Conservation (phyloP, 2,888 invertebrate species). For the Hecatera dysodea region DNA sequence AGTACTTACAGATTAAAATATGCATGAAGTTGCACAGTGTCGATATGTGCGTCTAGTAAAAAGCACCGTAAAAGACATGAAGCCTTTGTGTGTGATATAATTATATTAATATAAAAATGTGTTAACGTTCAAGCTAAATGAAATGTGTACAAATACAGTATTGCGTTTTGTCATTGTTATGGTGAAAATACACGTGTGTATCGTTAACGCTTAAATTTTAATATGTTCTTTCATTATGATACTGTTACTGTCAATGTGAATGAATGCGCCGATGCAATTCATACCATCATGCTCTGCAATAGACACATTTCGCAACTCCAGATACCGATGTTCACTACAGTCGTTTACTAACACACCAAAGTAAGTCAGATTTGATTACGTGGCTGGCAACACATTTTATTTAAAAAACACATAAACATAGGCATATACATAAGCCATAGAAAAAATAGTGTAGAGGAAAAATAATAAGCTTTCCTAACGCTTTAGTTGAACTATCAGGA, state of each 20-base stretch:
- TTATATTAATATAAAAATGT: constrained; percentile 64
- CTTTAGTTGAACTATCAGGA: constrained; percentile 56
- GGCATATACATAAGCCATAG: constrained; percentile 46
- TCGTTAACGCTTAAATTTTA: constrained; percentile 72
- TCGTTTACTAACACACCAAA: constrained; percentile 44
- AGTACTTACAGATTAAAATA: constrained; percentile 77
- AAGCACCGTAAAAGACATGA: constrained; percentile 81
- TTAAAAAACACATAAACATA: constrained; percentile 36
- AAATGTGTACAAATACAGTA: constrained; percentile 64
- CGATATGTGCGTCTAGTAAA: constrained; percentile 83
- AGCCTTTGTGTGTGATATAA: constrained; percentile 79
- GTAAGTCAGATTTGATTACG: constrained; percentile 61
- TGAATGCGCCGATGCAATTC: constrained; percentile 72
- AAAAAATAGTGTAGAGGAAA: constrained; percentile 53
- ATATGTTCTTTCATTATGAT: constrained; percentile 67
- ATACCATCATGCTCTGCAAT: constrained; percentile 65
- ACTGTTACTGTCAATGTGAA: constrained; percentile 71
- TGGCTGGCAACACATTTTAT: constrained; percentile 39
- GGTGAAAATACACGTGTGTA: constrained; percentile 74
- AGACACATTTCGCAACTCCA: constrained; percentile 54
- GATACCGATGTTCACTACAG: constrained; percentile 62
- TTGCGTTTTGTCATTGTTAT: constrained; percentile 70
- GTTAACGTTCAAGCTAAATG: constrained; percentile 67
- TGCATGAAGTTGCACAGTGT: constrained; percentile 87
- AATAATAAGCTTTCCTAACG: constrained; percentile 52